Conservation (phyloP, 1,140 invertebrate genomes). For the Drosophila bifasciata region DNA sequence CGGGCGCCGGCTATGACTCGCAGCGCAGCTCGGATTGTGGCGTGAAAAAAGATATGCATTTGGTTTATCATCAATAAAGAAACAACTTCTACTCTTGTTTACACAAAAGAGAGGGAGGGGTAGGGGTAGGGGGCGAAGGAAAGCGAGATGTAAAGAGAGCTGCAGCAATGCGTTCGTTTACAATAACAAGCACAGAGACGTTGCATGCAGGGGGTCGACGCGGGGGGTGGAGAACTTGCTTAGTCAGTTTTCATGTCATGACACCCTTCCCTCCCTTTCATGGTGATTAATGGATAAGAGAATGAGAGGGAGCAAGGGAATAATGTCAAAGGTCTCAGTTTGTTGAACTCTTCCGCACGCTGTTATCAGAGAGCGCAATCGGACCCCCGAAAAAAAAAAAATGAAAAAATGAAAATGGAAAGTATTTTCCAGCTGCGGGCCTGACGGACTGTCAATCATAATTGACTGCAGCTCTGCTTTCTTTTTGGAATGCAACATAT, state of each 20-base stretch:
- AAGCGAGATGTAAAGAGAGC: slow-evolving; percentile 49
- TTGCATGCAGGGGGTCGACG: slow-evolving; percentile 25
- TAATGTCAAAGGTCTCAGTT: slow-evolving; percentile 76
- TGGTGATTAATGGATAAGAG: slow-evolving; percentile 66
- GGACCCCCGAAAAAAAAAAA: slow-evolving; percentile 40
- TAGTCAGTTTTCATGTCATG: slow-evolving; percentile 41
- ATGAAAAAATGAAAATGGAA: slow-evolving; percentile 67
- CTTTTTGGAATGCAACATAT: slow-evolving; percentile 67
- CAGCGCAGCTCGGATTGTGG: slow-evolving; percentile 57
- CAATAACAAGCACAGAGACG: slow-evolving; percentile 39
- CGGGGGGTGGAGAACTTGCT: slow-evolving; percentile 33
- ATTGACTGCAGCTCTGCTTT: slow-evolving; percentile 52
- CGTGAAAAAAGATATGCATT: slow-evolving; percentile 77
- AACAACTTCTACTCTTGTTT: slow-evolving; percentile 66
- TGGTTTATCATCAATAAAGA: slow-evolving; percentile 73
- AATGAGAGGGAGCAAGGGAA: slow-evolving; percentile 23
- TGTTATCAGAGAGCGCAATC: slow-evolving; percentile 59
- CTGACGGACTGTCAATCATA: slow-evolving; percentile 75
- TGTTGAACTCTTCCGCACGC: slow-evolving; percentile 62
- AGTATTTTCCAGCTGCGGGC: slow-evolving; percentile 52
- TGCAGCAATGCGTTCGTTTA: slow-evolving; percentile 43
- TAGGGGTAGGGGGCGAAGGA: slow-evolving; percentile 14
- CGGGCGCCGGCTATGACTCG: no score
- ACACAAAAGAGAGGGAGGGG: slow-evolving; percentile 51
- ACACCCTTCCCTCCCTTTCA: slow-evolving; percentile 45